Evolutionary conservation across 2,888 invertebrate genomes (phyloP), one percentile per base, ranked within the genome.

Genomic region (Pomacea canaliculata): DNA sequence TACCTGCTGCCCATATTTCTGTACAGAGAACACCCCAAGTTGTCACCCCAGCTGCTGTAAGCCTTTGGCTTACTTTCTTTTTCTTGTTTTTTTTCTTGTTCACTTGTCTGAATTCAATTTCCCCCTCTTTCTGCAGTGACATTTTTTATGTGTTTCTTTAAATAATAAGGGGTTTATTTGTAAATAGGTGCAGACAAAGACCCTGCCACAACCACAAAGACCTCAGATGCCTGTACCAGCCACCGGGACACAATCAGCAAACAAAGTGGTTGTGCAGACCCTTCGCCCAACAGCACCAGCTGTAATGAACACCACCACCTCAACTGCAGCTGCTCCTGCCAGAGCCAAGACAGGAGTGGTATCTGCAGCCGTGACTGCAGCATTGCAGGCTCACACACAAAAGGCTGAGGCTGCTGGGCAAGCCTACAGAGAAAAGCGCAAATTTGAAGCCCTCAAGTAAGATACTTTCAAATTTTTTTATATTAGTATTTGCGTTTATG

Each of bases 371-470:
- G 71, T 62, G 71, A 72, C 68, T 48, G 73, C 67, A 77, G 82
- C 79, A 79, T 78, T 67, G 79, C 80, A 69, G 77, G 80, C 68
- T 37, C 78, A 67, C 71, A 73, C 76, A 8, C 71, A 76, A 70
- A 78, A 78, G 71, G 13, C 71, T 68, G 77, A 77, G 59, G 74
- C 76, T 27, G n/a, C 73, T 56, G 77, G 73, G 65, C 76, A 67
- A 19, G 70, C 74, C 18, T 85, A 84, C 71, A 85, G 85, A 70
- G 88, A 89, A 71, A 88, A 89, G 77, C 84, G 88, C 63, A 88
- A 88, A 83, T 88, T 84, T 81, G 88, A 88, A 73, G 83, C 88
- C 67, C 82, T 89, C 69, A 89, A 88, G 89, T 89, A 76, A 84
- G 88, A 69, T 23, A 23, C n/a, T 67, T 37, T 23, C 8, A 7